These are phyloP conservation scores for Perccottus glenii DNA, from an alignment of 2,113 vertebrate species.

Conservation along the genomic window DNA sequence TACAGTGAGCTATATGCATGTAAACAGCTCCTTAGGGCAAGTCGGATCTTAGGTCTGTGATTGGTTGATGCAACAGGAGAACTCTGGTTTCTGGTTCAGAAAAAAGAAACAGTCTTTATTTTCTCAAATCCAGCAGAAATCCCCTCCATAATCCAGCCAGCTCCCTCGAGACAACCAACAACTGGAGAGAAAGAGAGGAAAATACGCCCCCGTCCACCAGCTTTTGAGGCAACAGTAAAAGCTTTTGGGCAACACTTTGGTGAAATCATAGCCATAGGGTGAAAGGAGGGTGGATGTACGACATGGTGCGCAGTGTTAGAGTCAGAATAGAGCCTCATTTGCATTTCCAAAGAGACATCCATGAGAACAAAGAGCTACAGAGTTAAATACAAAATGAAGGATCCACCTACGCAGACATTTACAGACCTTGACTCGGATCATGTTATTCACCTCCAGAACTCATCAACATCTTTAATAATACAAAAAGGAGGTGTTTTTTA, in stretches of 20 bases:
- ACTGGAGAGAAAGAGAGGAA: slow-evolving; percentile 19
- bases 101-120: slow-evolving; percentile 51
- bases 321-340: slow-evolving; percentile 30
- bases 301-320: slow-evolving; percentile 11
- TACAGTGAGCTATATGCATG: slow-evolving; percentile 44
- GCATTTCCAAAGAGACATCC: slow-evolving; percentile 37
- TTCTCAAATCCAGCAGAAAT: slow-evolving; percentile 63
- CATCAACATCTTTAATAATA: not conserved
- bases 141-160: slow-evolving; percentile 64
- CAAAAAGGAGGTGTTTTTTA: not conserved
- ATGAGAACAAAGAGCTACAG: slow-evolving; percentile 32
- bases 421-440: slow-evolving; percentile 1
- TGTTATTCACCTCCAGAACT: not conserved
- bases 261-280: slow-evolving; percentile 38
- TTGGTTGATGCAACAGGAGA: slow-evolving; percentile 62
- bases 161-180: slow-evolving; percentile 55
- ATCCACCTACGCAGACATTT: slow-evolving; percentile 30
- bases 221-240: slow-evolving; percentile 29
- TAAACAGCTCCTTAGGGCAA: slow-evolving; percentile 57
- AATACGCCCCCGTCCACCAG: slow-evolving; percentile 50
- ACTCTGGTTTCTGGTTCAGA: not conserved
- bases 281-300: slow-evolving; percentile 20
- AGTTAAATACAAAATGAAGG: slow-evolving; percentile 24
- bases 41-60: slow-evolving; percentile 32
- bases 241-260: slow-evolving; percentile 35